Evolutionary conservation across 2,113 vertebrate genomes (phyloP).

Genomic region (Cottus gobio): DNA sequence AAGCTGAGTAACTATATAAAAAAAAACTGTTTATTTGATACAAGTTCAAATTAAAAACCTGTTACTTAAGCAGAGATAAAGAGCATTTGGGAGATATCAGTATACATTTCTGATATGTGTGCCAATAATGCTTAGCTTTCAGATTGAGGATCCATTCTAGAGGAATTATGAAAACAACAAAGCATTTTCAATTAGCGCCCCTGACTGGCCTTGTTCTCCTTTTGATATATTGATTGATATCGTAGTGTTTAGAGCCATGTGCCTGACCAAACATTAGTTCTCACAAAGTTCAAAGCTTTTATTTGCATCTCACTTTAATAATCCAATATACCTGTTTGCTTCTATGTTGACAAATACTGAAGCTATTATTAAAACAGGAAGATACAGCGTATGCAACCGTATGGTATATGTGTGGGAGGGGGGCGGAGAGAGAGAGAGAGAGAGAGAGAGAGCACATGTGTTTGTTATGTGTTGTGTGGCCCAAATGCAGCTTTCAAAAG

Average conservation of each 20-base stretch:
- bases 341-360: neutral
- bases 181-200: neutral
- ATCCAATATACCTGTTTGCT: neutral
- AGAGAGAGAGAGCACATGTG: neutral
- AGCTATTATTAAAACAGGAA: neutral
- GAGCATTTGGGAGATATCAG: neutral
- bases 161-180: neutral
- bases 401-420: neutral
- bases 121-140: neutral
- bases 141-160: neutral
- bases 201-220: neutral
- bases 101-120: neutral
- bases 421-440: neutral
- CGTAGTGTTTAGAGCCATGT: neutral
- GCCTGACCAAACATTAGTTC: neutral
- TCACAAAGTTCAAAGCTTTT: neutral
- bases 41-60: neutral
- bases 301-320: neutral
- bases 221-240: neutral
- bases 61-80: neutral
- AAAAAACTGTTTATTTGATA: neutral
- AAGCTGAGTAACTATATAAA: neutral
- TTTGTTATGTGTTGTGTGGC: neutral
- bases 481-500: slow-evolving; percentile 16
- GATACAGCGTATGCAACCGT: neutral